phyloP scores from a whole-genome alignment of 1,140 invertebrate genomes.

The Pseudomyrmex concolor region DNA sequence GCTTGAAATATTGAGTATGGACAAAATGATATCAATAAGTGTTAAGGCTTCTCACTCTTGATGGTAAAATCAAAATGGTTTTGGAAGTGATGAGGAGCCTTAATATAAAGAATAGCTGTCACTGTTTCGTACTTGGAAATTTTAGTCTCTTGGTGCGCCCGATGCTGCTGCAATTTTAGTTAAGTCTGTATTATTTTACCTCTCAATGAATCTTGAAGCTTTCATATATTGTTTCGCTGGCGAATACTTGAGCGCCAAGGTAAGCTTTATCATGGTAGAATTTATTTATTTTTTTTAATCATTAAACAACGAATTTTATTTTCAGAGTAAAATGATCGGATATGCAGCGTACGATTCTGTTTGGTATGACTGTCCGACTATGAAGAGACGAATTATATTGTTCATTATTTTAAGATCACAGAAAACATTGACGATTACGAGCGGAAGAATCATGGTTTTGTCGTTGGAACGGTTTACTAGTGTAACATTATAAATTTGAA shows the following conservation, averaged over 20 bases:
- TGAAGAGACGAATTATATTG: conserved; percentile 38
- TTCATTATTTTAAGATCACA: conserved; percentile 60
- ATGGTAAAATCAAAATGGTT: neutral
- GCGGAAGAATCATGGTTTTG: conserved; percentile 56
- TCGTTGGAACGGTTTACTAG: conserved; percentile 62
- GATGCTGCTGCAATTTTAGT: neutral
- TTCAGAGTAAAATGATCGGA: conserved; percentile 47
- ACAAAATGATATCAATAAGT: too few species aligned
- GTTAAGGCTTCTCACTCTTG: neutral
- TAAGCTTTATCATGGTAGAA: neutral
- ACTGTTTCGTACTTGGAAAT: neutral
- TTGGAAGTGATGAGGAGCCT: too few species aligned
- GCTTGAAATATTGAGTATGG: too few species aligned
- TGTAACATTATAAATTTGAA: conserved; percentile 40
- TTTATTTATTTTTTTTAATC: neutral
- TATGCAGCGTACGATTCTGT: conserved; percentile 44
- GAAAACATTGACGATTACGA: conserved; percentile 45
- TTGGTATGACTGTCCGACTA: conserved; percentile 56
- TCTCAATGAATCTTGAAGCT: conserved; percentile 44
- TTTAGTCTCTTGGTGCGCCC: neutral
- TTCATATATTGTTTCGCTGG: conserved; percentile 66
- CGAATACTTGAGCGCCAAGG: conserved; percentile 57
- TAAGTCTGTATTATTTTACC: conserved; percentile 37
- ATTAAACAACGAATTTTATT: neutral
- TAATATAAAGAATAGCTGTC: neutral